Percentiles rank a stretch among this genome's conserved stretches.
phyloP scores from a whole-genome alignment of 2,797 vertebrate genomes.

The Fundulus diaphanus region DNA sequence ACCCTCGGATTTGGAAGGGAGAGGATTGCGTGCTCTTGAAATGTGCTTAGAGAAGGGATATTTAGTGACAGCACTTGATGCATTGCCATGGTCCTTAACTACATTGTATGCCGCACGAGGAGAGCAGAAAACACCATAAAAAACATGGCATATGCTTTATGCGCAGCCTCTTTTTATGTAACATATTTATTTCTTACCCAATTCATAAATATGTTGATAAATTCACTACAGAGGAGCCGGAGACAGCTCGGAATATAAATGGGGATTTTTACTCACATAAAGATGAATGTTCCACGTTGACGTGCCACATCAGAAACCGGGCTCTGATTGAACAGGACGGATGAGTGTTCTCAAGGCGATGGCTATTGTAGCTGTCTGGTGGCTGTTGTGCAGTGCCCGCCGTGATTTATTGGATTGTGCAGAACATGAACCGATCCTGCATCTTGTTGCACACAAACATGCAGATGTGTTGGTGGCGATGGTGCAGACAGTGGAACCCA shows the following conservation, averaged over 20 bases:
- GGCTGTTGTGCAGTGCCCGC: constrained; percentile 21
- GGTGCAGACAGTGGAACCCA: constrained; percentile 15
- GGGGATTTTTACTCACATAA: constrained; percentile 37
- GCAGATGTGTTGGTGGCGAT: constrained; percentile 16
- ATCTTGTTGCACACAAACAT: constrained; percentile 23
- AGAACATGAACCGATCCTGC: constrained; percentile 39
- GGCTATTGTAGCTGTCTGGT: constrained; percentile 16
- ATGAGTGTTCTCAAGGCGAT: constrained; percentile 35
- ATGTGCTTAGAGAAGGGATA: constrained; percentile 79
- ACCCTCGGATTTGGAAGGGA: constrained; percentile 55
- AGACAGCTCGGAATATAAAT: constrained; percentile 34
- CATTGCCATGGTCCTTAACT: constrained; percentile 74
- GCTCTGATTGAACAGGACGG: constrained; percentile 46
- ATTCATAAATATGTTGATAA: constrained; percentile 34
- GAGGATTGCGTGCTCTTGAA: constrained; percentile 71
- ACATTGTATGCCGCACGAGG: constrained; percentile 53
- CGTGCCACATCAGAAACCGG: constrained; percentile 42
- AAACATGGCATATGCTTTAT: constrained; percentile 23
- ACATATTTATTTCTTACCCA: constrained; percentile 17
- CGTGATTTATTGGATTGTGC: constrained; percentile 45
- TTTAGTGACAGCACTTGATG: constrained; percentile 79
- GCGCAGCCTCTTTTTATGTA: constrained; percentile 5
- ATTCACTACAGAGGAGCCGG: constrained; percentile 28
- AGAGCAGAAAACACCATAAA: constrained; percentile 9
- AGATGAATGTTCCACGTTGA: constrained; percentile 46